phyloP scores from a whole-genome alignment of 2,888 invertebrate species.

The Frankliniella intonsa region DNA sequence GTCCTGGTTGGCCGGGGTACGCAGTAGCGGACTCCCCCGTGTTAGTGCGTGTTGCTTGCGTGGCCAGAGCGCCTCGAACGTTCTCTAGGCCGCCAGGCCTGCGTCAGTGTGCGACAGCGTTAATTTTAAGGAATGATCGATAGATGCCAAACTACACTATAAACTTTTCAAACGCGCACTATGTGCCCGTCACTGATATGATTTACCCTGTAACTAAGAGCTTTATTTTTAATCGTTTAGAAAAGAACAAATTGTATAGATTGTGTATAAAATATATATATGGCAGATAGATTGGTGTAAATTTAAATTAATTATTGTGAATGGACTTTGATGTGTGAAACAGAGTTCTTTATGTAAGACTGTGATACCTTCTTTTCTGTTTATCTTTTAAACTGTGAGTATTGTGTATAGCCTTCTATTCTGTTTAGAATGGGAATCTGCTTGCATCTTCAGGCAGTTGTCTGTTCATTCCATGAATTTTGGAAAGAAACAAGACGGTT shows the following conservation, averaged over 20 bases:
- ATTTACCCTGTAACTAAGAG: slow-evolving; percentile 1
- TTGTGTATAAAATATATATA: background rate
- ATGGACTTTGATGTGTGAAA: slow-evolving; percentile 3
- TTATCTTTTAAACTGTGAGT: slow-evolving; percentile 20
- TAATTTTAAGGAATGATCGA: background rate
- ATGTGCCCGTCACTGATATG: background rate
- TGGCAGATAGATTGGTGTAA: background rate
- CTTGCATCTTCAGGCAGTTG: background rate
- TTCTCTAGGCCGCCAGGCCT: background rate
- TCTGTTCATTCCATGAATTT: slow-evolving; percentile 7
- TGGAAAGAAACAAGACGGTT: background rate
- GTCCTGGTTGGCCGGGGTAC: background rate
- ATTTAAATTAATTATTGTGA: background rate
- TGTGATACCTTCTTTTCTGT: slow-evolving; percentile 26
- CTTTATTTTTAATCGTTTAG: slow-evolving; percentile 22
- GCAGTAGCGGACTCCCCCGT: background rate
- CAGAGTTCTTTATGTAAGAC: slow-evolving; percentile 20
- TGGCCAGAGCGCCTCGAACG: no score
- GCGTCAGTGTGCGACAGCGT: background rate
- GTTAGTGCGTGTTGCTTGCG: background rate
- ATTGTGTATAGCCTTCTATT: slow-evolving; percentile 19
- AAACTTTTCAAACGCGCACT: background rate
- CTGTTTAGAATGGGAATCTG: slow-evolving; percentile 9
- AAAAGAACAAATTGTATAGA: slow-evolving; percentile 20
- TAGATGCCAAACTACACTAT: slow-evolving; percentile 1